Conservation (phyloP, 2,113 vertebrate genomes). For the Nesoenas mayeri region DNA sequence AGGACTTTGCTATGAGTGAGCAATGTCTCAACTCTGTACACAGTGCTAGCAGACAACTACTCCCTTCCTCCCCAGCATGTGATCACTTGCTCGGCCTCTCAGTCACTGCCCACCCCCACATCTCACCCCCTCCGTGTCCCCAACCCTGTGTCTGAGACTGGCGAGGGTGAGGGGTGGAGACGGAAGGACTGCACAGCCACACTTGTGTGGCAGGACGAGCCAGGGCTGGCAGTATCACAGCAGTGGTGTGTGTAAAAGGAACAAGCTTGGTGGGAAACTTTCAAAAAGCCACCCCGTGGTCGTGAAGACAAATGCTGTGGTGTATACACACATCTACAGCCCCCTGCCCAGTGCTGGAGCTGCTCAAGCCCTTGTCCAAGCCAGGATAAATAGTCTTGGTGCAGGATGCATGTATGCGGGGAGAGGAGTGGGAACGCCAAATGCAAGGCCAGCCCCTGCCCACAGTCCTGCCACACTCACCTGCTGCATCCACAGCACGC, state of each 20-base stretch:
- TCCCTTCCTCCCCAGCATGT: background rate
- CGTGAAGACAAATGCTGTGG: background rate
- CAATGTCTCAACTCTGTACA: constrained; percentile 41
- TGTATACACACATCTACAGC: background rate
- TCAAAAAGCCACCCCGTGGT: background rate
- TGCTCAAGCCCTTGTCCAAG: background rate
- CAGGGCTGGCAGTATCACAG: background rate
- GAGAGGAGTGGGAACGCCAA: background rate
- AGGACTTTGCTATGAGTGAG: background rate
- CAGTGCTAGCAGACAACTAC: background rate
- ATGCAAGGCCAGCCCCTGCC: background rate
- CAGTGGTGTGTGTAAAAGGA: background rate
- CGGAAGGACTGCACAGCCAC: background rate
- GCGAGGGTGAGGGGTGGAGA: background rate
- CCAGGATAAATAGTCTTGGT: rapidly evolving
- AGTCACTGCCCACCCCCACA: background rate
- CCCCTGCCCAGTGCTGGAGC: background rate
- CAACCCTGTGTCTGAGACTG: rapidly evolving
- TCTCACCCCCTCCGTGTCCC: background rate
- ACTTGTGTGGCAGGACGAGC: rapidly evolving
- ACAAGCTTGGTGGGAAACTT: background rate
- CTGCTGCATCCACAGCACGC: rapidly evolving
- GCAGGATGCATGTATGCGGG: background rate
- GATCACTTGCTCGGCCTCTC: background rate
- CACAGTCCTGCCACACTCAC: background rate